Percentiles rank a stretch among this genome's conserved stretches.
Conservation (phyloP, 1,140 invertebrate genomes). For the Myzus persicae region DNA sequence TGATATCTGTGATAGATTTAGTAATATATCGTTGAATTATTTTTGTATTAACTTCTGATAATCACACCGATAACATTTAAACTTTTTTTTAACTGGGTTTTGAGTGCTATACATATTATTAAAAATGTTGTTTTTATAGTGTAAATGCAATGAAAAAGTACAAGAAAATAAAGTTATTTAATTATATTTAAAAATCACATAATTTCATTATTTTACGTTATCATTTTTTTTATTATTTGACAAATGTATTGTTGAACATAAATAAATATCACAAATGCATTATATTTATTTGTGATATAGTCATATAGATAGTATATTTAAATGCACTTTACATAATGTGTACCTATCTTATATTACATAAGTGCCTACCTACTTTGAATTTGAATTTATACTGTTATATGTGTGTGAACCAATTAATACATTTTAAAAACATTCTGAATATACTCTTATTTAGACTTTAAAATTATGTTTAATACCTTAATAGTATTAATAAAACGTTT, state of each 20-base stretch:
- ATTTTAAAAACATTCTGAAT: not conserved
- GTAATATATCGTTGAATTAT: not conserved
- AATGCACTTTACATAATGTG: not conserved
- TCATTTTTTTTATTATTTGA: not conserved
- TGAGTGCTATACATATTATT: not conserved
- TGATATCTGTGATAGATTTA: not conserved
- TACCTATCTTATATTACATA: not conserved
- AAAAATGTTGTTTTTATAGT: no score
- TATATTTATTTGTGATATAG: not conserved
- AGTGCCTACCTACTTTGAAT: not conserved
- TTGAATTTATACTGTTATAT: not conserved
- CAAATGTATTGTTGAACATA: not conserved
- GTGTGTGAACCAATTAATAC: not conserved
- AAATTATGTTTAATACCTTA: not conserved
- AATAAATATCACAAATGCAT: not conserved
- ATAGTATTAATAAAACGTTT: not conserved
- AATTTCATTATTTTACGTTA: not conserved
- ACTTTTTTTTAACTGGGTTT: not conserved
- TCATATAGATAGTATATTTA: not conserved
- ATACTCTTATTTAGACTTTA: not conserved
- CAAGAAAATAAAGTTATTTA: not conserved
- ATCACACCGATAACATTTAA: not conserved
- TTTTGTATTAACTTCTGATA: not conserved
- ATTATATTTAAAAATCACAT: not conserved
- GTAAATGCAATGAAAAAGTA: not conserved